Conservation (phyloP, 2,113 vertebrate species). For the Ictalurus furcatus region DNA sequence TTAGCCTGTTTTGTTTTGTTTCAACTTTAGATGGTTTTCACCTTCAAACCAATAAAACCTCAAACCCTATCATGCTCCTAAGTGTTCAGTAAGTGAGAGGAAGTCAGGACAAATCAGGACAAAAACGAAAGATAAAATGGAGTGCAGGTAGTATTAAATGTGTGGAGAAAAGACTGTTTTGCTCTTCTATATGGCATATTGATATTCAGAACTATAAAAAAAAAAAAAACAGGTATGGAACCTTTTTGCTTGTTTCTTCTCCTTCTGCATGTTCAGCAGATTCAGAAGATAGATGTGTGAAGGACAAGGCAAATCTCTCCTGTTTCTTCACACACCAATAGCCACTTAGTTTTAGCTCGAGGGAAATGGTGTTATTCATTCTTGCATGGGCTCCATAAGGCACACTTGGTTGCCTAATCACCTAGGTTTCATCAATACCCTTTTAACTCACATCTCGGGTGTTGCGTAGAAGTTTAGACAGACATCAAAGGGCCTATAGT, state of each 20-base stretch:
- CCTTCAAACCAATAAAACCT: background rate
- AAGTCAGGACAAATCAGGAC: background rate
- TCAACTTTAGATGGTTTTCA: background rate
- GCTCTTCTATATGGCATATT: background rate
- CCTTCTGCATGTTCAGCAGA: conserved; percentile 1
- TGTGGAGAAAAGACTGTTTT: background rate
- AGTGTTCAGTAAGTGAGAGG: background rate
- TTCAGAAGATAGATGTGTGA: conserved; percentile 1
- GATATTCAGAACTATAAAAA: background rate
- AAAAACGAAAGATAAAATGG: background rate
- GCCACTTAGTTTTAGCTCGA: conserved; percentile 52
- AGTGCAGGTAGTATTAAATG: background rate
- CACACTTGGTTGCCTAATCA: conserved; percentile 15
- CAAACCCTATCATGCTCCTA: background rate
- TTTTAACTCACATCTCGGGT: background rate
- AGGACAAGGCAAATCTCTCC: conserved; percentile 18
- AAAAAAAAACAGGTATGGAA: background rate
- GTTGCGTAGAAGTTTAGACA: conserved; percentile 11
- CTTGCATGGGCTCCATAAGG: conserved; percentile 40
- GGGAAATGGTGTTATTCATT: conserved; percentile 69
- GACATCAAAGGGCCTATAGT: background rate
- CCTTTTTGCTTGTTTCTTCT: background rate
- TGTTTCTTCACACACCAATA: conserved; percentile 24
- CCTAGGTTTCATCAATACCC: conserved; percentile 3
- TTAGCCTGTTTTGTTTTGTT: background rate